These are phyloP conservation scores for Neostethus bicornis DNA, from an alignment of 2,797 vertebrate genomes.

Conservation along the genomic window DNA sequence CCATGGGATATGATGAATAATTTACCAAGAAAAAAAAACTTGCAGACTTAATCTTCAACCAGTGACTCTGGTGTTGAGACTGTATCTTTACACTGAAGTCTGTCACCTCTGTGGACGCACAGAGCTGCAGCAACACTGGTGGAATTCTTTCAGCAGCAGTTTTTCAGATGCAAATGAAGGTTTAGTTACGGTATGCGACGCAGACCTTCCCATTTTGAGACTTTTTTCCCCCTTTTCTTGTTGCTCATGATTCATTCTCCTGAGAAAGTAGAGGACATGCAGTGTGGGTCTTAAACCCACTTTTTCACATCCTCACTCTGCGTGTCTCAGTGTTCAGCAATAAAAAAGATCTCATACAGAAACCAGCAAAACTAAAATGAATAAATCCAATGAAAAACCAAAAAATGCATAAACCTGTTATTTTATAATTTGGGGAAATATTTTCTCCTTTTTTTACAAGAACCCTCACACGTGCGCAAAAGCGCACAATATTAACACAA, in stretches of 20 bases:
- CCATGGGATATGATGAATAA: constrained; percentile 67
- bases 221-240: constrained; percentile 59
- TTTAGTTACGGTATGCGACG: constrained; percentile 87
- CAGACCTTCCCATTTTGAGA: constrained; percentile 83
- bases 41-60: constrained; percentile 65
- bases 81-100: constrained; percentile 63
- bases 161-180: constrained; percentile 87
- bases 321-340: constrained; percentile 71
- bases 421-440: too few species aligned
- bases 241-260: constrained; percentile 80
- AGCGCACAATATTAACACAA: constrained; percentile 8
- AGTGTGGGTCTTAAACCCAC: constrained; percentile 75
- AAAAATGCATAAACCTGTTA: too few species aligned
- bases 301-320: constrained; percentile 72
- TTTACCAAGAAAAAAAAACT: constrained; percentile 59
- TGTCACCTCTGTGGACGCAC: constrained; percentile 73
- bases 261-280: constrained; percentile 71
- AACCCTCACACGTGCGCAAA: constrained; percentile 66
- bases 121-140: constrained; percentile 75
- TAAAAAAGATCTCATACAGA: constrained; percentile 50
- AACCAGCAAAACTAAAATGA: too few species aligned
- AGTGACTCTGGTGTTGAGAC: constrained; percentile 64
- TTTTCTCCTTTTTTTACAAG: not conserved
- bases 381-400: too few species aligned
- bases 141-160: constrained; percentile 79